phyloP scores from a whole-genome alignment of 2,888 invertebrate genomes.

The Phanerotoma sp. region DNA sequence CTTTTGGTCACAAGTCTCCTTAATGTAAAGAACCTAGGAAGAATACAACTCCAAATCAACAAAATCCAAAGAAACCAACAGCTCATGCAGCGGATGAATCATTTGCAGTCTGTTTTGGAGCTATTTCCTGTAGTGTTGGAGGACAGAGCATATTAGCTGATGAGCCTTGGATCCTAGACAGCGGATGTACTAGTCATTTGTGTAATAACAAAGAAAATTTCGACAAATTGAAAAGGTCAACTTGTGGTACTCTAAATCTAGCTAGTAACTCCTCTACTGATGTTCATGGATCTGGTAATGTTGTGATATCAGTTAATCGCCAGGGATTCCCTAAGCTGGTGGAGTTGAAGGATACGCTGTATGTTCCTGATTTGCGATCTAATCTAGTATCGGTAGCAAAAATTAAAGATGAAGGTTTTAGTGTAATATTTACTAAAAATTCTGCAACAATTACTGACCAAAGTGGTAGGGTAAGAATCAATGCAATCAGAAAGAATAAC shows the following conservation, averaged over 20 bases:
- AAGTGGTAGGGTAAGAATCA: constrained; percentile 4
- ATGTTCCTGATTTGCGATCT: constrained; percentile 14
- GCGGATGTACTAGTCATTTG: constrained; percentile 21
- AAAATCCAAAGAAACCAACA: neutral
- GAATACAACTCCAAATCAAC: neutral
- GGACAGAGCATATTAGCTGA: neutral
- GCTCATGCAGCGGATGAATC: neutral
- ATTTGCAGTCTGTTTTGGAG: neutral
- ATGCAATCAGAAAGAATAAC: constrained; percentile 1
- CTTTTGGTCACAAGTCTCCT: neutral
- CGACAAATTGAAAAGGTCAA: constrained; percentile 21
- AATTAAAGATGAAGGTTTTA: constrained; percentile 15
- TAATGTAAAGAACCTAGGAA: neutral
- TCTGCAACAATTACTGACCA: constrained; percentile 5
- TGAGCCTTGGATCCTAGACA: constrained; percentile 17
- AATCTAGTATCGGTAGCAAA: constrained; percentile 22
- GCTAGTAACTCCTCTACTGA: constrained; percentile 17
- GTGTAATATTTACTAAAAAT: constrained; percentile 12
- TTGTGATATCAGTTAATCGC: neutral
- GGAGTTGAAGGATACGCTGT: constrained; percentile 1
- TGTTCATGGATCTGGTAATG: constrained; percentile 5
- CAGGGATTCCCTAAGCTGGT: neutral
- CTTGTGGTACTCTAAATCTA: constrained; percentile 36
- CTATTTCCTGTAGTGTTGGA: neutral
- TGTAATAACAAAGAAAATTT: constrained; percentile 22